phyloP scores from a whole-genome alignment of 2,888 invertebrate species.

The Ophion ellenae region DNA sequence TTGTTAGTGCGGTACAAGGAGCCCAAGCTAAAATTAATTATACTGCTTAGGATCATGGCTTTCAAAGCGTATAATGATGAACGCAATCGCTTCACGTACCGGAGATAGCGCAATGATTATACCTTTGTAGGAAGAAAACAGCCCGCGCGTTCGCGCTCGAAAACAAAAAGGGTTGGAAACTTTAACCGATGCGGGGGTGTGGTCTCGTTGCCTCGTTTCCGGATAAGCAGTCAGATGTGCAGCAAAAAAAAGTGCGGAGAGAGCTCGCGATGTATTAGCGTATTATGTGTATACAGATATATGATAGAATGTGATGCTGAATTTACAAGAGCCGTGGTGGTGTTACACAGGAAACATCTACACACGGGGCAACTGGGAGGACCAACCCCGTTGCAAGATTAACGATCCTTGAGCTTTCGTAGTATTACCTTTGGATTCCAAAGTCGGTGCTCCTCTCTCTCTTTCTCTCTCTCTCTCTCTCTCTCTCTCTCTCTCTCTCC shows the following conservation, averaged over 20 bases:
- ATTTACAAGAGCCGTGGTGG: slow-evolving; percentile 40
- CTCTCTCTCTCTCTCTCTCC: slow-evolving; percentile 25
- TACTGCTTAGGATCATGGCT: not conserved
- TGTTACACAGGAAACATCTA: slow-evolving; percentile 50
- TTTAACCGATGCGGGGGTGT: slow-evolving; percentile 52
- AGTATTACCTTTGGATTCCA: slow-evolving; percentile 71
- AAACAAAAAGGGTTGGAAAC: slow-evolving; percentile 44
- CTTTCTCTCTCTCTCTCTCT: slow-evolving; percentile 30
- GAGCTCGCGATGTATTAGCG: slow-evolving; percentile 5
- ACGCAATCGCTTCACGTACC: not conserved
- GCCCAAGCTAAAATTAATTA: not conserved
- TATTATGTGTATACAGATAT: slow-evolving; percentile 1
- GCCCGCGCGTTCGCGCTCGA: not conserved
- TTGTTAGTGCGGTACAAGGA: not conserved
- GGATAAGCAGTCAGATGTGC: not conserved
- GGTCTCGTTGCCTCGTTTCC: not conserved
- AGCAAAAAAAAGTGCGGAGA: not conserved
- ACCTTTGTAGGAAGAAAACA: not conserved
- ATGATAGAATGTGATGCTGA: not conserved
- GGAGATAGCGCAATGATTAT: not conserved
- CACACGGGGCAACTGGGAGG: slow-evolving; percentile 39
- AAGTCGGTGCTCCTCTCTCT: slow-evolving; percentile 46
- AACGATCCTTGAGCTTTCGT: slow-evolving; percentile 76
- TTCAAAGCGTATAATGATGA: not conserved
- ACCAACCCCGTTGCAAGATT: slow-evolving; percentile 72